phyloP scores from a whole-genome alignment of 2,888 invertebrate species.

The Dicyrtomina minuta region DNA sequence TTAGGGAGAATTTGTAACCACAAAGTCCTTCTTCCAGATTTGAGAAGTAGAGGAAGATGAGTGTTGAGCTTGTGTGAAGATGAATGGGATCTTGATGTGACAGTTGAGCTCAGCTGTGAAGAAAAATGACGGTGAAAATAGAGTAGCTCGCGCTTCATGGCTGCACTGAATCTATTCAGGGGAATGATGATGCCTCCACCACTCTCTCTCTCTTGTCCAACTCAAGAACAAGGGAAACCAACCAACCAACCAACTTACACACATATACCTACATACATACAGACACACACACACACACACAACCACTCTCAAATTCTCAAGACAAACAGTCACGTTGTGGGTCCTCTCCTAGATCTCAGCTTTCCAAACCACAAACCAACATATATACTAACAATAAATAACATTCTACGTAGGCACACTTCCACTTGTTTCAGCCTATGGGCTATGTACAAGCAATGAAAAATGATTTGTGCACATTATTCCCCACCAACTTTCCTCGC shows the following conservation, averaged over 20 bases:
- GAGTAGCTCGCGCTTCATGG: constrained; percentile 15
- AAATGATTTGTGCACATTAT: no score
- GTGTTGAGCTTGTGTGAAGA: constrained; percentile 34
- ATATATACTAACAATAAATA: no score
- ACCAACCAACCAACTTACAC: constrained; percentile 9
- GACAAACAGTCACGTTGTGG: background rate
- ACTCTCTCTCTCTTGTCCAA: background rate
- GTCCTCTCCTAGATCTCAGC: no score
- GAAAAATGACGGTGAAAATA: constrained; percentile 32
- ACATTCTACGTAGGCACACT: no score
- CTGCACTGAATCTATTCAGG: background rate
- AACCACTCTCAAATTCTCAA: background rate
- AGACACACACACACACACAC: constrained; percentile 15
- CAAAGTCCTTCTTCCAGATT: constrained; percentile 25
- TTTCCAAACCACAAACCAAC: background rate
- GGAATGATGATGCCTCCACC: constrained; percentile 12
- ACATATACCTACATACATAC: no score
- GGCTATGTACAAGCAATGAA: no score
- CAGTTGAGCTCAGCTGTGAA: constrained; percentile 38
- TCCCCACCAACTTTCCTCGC: background rate
- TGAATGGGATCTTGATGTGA: constrained; percentile 38
- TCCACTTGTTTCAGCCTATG: no score
- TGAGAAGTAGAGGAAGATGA: constrained; percentile 26
- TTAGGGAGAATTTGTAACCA: constrained; percentile 25
- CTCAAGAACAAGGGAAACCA: background rate